A percentile compares a stretch with the other conserved stretches of the same genome.
Conservation (phyloP, 2,797 vertebrate species). For the Hybognathus amarus region DNA sequence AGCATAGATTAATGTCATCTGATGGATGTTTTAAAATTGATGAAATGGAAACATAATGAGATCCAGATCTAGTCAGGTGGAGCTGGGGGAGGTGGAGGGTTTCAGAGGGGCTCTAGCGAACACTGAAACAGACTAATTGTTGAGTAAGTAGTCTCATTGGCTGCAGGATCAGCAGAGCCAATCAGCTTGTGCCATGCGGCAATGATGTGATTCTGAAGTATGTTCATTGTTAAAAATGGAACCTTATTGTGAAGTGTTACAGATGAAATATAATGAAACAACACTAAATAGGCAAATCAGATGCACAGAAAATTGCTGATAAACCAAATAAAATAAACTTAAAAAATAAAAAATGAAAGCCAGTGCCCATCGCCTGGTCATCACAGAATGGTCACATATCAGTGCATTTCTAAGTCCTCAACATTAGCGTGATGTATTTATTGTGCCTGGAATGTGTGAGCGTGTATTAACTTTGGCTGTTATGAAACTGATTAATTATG, state of each 20-base stretch:
- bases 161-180: not conserved
- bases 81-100: not conserved
- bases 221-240: not conserved
- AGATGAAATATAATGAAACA: not conserved
- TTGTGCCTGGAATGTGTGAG: conserved; percentile 8
- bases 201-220: not conserved
- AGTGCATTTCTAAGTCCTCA: not conserved
- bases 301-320: not conserved
- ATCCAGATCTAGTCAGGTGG: not conserved
- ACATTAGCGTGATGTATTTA: not conserved
- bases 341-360: not conserved
- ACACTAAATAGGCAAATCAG: not conserved
- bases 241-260: not conserved
- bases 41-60: too few relatives aligned
- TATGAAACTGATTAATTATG: conserved; percentile 55
- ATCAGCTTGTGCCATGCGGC: not conserved
- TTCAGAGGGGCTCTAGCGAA: not conserved
- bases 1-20: not conserved
- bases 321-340: not conserved
- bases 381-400: not conserved
- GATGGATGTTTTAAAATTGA: not conserved
- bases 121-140: not conserved
- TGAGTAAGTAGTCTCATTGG: not conserved
- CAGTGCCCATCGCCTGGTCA: not conserved
- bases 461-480: conserved; percentile 37